Percentiles rank a stretch among this genome's conserved stretches.
Conservation (phyloP, 2,797 vertebrate species). For the Rhinella marina region DNA sequence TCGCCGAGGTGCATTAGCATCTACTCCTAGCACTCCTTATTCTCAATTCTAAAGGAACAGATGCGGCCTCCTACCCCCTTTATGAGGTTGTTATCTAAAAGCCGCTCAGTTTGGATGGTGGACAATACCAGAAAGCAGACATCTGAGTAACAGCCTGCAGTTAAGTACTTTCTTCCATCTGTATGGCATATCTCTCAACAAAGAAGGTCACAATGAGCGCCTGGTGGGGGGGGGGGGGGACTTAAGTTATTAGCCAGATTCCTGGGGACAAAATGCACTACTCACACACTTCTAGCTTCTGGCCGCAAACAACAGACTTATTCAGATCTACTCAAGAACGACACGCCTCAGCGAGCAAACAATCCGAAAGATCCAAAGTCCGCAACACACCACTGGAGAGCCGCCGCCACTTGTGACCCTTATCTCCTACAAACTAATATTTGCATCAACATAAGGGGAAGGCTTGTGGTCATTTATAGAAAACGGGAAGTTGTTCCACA, state of each 20-base stretch:
- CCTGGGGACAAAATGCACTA: conserved; percentile 61
- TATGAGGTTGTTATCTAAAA: conserved; percentile 52
- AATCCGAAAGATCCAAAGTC: conserved; percentile 66
- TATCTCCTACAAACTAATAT: conserved; percentile 67
- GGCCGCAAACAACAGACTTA: conserved; percentile 70
- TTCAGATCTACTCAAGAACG: conserved; percentile 65
- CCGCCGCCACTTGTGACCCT: conserved; percentile 55
- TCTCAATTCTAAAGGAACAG: conserved; percentile 9
- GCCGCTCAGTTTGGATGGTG: conserved; percentile 39
- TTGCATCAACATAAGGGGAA: conserved; percentile 75
- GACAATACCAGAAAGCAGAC: conserved; percentile 57
- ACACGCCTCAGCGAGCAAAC: conserved; percentile 65
- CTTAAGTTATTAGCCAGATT: conserved; percentile 73
- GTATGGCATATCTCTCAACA: conserved; percentile 65
- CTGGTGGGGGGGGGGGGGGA: conserved; percentile 57
- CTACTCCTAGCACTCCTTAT: background rate
- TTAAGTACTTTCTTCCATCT: conserved; percentile 65
- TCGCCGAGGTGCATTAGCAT: background rate
- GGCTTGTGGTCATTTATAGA: conserved; percentile 63
- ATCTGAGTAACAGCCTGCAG: conserved; percentile 63
- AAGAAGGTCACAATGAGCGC: conserved; percentile 62
- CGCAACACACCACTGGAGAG: conserved; percentile 46
- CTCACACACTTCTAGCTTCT: conserved; percentile 59
- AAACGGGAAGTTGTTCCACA: conserved; percentile 67
- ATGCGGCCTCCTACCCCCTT: conserved; percentile 23